Percentiles rank a stretch among this genome's conserved stretches.
Conservation (phyloP, 2,797 vertebrate species). For the Siniperca undulata region DNA sequence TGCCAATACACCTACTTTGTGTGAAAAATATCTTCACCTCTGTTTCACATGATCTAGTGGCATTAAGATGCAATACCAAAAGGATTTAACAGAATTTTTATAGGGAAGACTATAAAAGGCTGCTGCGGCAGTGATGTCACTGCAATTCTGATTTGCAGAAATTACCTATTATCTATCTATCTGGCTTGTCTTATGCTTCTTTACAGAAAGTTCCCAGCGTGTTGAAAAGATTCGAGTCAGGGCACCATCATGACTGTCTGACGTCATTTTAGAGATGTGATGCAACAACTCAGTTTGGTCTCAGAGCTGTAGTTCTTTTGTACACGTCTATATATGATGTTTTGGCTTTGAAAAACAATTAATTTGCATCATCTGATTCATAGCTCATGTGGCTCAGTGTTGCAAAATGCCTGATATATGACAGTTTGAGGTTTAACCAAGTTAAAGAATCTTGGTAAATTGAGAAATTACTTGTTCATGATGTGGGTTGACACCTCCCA, state of each 20-base stretch:
- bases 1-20: neutral
- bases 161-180: neutral
- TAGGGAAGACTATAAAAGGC: neutral
- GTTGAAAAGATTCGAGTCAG: conserved; percentile 3
- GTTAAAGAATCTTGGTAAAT: neutral
- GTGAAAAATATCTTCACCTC: neutral
- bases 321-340: neutral
- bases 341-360: neutral
- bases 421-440: neutral
- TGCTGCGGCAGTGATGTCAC: neutral
- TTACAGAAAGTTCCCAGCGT: neutral
- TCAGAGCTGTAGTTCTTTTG: neutral
- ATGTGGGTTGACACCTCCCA: neutral
- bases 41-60: neutral
- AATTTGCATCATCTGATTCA: neutral
- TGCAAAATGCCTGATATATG: neutral
- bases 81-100: neutral
- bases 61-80: neutral
- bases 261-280: neutral
- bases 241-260: neutral
- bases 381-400: neutral
- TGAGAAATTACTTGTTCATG: neutral
- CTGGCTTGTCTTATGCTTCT: neutral
- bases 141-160: conserved; percentile 20
- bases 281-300: neutral